These are phyloP conservation scores for Drepana falcataria DNA, from an alignment of 2,888 invertebrate species.

Conservation along the genomic window DNA sequence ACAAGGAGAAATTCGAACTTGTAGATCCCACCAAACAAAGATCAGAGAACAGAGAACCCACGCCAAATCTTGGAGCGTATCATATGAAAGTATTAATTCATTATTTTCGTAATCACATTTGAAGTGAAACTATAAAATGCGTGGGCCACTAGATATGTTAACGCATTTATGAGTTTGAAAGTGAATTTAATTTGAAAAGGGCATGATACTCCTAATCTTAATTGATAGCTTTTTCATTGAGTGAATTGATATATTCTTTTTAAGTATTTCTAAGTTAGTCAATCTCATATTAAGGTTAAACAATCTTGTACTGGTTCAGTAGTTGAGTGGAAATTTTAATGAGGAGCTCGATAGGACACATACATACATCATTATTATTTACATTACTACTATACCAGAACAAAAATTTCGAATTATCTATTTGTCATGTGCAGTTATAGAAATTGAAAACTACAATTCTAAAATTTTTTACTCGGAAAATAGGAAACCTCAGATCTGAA, in stretches of 20 bases:
- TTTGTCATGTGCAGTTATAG: too few species aligned
- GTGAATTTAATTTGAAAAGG: not conserved
- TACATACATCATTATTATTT: too few species aligned
- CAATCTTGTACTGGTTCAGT: too few species aligned
- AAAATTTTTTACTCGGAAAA: constrained; percentile 9
- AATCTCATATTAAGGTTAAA: too few species aligned
- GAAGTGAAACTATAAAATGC: constrained; percentile 24
- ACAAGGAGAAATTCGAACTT: constrained; percentile 9
- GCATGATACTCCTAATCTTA: not conserved
- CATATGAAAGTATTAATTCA: constrained; percentile 27
- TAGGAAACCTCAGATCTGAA: constrained; percentile 10
- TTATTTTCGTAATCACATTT: constrained; percentile 33
- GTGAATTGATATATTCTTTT: not conserved
- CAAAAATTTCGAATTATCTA: too few species aligned
- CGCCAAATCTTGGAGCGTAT: constrained; percentile 12
- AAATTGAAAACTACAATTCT: not conserved
- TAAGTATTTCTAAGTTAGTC: not conserved
- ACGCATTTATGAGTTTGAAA: not conserved
- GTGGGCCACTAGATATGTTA: constrained; percentile 20
- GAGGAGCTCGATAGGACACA: too few species aligned
- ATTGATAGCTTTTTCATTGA: not conserved
- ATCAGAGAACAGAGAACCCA: constrained; percentile 8
- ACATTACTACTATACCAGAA: too few species aligned
- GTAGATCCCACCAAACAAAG: constrained; percentile 7
- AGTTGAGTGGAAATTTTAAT: too few species aligned